Evolutionary conservation across 2,797 vertebrate genomes (phyloP).

Genomic region (Melopsittacus undulatus): DNA sequence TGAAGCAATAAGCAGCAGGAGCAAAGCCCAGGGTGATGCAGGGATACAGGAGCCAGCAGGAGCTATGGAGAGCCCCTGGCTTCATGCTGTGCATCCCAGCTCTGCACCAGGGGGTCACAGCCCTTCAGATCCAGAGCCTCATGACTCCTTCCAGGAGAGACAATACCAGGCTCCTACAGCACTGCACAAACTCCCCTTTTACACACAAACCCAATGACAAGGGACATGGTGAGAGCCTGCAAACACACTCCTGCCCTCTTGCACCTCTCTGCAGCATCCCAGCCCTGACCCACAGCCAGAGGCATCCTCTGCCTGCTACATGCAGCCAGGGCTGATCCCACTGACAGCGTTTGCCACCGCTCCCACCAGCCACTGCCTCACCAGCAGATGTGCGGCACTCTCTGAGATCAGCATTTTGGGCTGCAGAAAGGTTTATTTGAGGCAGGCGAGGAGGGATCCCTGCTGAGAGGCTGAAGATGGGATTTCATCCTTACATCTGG

Average conservation of each 20-base stretch:
- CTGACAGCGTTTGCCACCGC: accelerated
- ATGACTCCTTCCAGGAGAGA: accelerated
- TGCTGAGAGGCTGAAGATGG: conserved; percentile 42
- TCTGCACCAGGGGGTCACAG: neutral
- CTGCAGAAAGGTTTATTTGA: neutral
- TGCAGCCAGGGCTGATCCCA: neutral
- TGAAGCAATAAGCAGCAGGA: neutral
- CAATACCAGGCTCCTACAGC: accelerated
- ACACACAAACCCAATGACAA: accelerated
- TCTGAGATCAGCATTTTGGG: neutral
- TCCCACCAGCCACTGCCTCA: neutral
- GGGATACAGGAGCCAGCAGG: neutral
- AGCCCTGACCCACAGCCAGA: neutral
- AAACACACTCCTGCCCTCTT: neutral
- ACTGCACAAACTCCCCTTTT: neutral
- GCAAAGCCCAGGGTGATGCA: neutral
- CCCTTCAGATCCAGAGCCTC: neutral
- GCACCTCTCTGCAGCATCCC: neutral
- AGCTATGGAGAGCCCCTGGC: accelerated
- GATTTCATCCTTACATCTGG: conserved; percentile 68
- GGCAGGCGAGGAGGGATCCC: neutral
- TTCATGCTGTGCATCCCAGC: neutral
- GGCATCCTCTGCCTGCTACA: neutral
- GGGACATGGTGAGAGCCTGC: accelerated
- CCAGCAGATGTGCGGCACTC: neutral